A percentile compares a stretch with the other conserved stretches of the same genome.
Conservation (phyloP, 1,140 invertebrate genomes). For the Drosophila auraria region DNA sequence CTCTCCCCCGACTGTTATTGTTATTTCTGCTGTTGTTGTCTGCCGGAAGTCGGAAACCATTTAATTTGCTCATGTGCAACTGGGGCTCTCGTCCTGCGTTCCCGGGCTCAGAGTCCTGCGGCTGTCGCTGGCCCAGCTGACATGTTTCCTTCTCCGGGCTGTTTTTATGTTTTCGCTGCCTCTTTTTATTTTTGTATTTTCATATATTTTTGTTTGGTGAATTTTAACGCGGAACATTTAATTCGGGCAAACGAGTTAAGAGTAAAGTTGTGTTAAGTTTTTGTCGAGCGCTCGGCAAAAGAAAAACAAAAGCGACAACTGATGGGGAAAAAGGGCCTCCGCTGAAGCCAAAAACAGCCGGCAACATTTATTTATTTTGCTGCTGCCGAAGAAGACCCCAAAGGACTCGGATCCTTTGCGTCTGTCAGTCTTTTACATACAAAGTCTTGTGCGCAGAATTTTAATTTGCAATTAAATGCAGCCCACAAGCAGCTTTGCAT, state of each 20-base stretch:
- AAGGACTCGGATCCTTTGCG: conserved; percentile 60
- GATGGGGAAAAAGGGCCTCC: conserved; percentile 27
- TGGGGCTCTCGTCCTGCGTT: conserved; percentile 36
- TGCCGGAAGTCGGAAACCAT: conserved; percentile 81
- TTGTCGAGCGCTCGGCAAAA: conserved; percentile 64
- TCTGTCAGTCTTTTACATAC: conserved; percentile 74
- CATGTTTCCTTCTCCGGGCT: conserved; percentile 63
- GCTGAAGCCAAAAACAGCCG: conserved; percentile 51
- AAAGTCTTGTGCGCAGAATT: conserved; percentile 83
- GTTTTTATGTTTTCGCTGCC: conserved; percentile 11
- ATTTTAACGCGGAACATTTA: conserved; percentile 79
- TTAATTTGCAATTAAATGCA: conserved; percentile 84
- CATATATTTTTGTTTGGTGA: conserved; percentile 50
- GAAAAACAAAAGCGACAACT: conserved; percentile 74
- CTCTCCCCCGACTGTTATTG: conserved; percentile 54
- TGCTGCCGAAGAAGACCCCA: conserved; percentile 54
- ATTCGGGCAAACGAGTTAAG: conserved; percentile 81
- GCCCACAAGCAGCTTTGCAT: conserved; percentile 81
- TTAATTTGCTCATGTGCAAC: conserved; percentile 83
- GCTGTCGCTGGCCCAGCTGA: conserved; percentile 68
- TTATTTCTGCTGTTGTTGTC: conserved; percentile 68
- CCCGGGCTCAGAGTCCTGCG: conserved; percentile 36
- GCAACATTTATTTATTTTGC: conserved; percentile 82
- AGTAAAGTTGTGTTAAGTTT: conserved; percentile 83
- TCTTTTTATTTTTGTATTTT: conserved; percentile 1